Percentiles rank a stretch among this genome's conserved stretches.
These are phyloP conservation scores for Coelogynopora nodosa DNA, from an alignment of 2,888 invertebrate genomes.

Conservation along the genomic window DNA sequence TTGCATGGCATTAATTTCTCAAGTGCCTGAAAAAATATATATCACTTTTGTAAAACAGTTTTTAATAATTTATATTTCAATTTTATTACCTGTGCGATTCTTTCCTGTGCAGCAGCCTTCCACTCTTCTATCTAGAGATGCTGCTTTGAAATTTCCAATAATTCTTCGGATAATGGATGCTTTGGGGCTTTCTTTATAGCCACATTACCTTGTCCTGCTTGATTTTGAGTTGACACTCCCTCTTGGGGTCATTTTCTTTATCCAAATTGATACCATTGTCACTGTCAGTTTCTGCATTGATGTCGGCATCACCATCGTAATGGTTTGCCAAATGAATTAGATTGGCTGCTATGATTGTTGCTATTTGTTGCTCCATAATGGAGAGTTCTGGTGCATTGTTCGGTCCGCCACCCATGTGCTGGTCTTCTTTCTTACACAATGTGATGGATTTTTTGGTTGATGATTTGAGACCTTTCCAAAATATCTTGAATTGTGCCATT, in stretches of 20 bases:
- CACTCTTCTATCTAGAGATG: slow-evolving; percentile 1
- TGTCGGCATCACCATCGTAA: background rate
- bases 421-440: background rate
- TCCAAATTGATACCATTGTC: background rate
- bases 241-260: slow-evolving; percentile 1
- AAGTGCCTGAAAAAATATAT: too few species aligned
- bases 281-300: background rate
- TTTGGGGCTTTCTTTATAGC: background rate
- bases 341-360: background rate
- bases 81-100: background rate
- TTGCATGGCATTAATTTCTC: too few species aligned
- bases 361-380: background rate
- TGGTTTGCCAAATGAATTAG: background rate
- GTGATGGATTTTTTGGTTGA: background rate
- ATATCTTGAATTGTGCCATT: background rate
- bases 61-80: too few species aligned
- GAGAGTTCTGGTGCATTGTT: background rate
- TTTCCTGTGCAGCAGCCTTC: background rate
- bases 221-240: background rate
- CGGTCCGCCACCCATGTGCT: background rate
- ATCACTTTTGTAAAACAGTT: too few species aligned
- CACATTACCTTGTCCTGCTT: background rate
- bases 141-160: background rate
- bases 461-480: background rate
- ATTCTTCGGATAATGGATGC: background rate